Evolutionary conservation across 2,888 invertebrate genomes (phyloP), one percentile per base, ranked within the genome.

Genomic region (Eremobia ochroleuca): DNA sequence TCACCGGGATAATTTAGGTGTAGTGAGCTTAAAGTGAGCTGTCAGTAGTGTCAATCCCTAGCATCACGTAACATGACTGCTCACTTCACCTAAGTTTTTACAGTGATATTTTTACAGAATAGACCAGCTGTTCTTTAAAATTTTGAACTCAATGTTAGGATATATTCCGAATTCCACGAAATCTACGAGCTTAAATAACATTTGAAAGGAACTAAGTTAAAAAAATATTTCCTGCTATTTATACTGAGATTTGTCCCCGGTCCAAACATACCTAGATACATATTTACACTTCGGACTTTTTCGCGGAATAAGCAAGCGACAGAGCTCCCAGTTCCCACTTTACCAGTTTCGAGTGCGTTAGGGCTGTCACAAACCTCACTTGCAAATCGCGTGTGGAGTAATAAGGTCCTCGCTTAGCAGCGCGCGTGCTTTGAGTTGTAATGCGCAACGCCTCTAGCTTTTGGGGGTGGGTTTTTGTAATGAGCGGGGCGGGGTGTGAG

Each of bases 321-420:
- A 13, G 2, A 25, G 72, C 18, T 52, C 49, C 49, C 64, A 71
- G 67, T 64, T 82, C 49, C 78, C n/a, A 66, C 40, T 55, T 73
- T 34, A 13, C 31, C 13, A 75, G 76, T 65, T 76, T 11, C 75
- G 83, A 85, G 82, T 78, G 82, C 76, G 88, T 86, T 83, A 90
- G 88, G 89, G 89, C 81, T 91, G 92, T 89, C 90, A 86, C 90
- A 89, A 83, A 83, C 85, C 90, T 90, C 87, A 89, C 87, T 92
- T 92, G 93, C 93, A 93, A 94, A 94, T 94, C 91, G 91, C 87
- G 88, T 88, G 88, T 86, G 87, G 88, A 90, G 92, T 94, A 93
- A 94, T 93, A 92, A 93, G 92, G 91, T 89, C 87, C 90, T 90
- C 92, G 92, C 93, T 92, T 92, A 93, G 92, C 85, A 75, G 79